Evolutionary conservation across 2,888 invertebrate species (phyloP).

Genomic region (Clitarchus hookeri): DNA sequence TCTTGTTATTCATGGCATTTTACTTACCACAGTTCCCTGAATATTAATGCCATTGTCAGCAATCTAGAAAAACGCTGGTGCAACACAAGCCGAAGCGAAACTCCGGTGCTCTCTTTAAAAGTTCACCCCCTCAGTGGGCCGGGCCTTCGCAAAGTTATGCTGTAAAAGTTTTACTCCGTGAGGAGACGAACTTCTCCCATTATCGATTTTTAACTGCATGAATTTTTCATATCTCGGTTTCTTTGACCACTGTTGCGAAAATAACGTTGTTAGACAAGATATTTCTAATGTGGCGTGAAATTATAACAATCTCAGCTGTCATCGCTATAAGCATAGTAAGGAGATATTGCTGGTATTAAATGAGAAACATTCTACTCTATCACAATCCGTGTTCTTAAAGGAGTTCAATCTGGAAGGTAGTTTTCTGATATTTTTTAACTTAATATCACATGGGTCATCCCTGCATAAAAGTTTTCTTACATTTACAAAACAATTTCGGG

Average conservation of each 20-base stretch:
- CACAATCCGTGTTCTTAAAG: no score
- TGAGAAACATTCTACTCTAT: no score
- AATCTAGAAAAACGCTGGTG: background rate
- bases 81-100: background rate
- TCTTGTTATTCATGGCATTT: background rate
- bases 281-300: background rate
- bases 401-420: no score
- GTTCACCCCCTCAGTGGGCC: background rate
- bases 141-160: background rate
- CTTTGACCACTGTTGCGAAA: background rate
- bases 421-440: no score
- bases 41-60: background rate
- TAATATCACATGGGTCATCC: no score
- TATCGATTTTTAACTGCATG: constrained; percentile 21
- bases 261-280: background rate
- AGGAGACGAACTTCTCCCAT: background rate
- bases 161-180: constrained; percentile 8
- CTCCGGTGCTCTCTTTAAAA: background rate
- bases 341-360: no score
- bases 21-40: background rate
- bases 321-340: no score
- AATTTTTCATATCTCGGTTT: constrained; percentile 10
- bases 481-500: no score
- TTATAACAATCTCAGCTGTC: no score
- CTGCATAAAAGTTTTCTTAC: no score